phyloP scores from a whole-genome alignment of 2,888 invertebrate species.

The Sesamia inferens region DNA sequence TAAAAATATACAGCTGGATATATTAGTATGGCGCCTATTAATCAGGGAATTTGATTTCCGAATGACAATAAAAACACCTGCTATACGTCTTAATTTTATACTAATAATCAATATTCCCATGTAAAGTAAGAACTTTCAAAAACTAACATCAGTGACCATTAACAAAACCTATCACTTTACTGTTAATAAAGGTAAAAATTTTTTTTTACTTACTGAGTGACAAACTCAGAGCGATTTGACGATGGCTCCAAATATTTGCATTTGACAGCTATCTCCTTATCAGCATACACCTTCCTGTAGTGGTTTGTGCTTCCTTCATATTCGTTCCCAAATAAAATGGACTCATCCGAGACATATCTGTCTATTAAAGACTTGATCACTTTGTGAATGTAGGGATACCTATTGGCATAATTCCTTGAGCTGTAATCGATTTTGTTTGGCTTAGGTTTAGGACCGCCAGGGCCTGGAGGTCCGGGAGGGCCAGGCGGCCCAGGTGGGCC shows the following conservation, averaged over 20 bases:
- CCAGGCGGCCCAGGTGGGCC: slow-evolving; percentile 57
- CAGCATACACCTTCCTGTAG: slow-evolving; percentile 75
- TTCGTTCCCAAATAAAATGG: slow-evolving; percentile 72
- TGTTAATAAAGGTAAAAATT: not conserved
- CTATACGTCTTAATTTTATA: not conserved
- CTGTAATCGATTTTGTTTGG: slow-evolving; percentile 76
- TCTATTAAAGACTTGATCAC: slow-evolving; percentile 78
- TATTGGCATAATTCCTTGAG: slow-evolving; percentile 77
- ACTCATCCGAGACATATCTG: slow-evolving; percentile 79
- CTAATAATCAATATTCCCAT: not conserved
- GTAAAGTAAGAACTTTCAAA: not conserved
- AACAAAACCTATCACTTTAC: not conserved
- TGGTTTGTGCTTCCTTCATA: slow-evolving; percentile 73
- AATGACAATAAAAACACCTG: not conserved
- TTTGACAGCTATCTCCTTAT: slow-evolving; percentile 80
- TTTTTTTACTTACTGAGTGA: slow-evolving; percentile 78
- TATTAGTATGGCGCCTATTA: not conserved
- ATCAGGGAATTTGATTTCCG: not conserved
- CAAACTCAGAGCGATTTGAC: slow-evolving; percentile 74
- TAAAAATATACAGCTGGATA: not conserved
- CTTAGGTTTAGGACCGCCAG: slow-evolving; percentile 55
- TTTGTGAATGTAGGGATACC: slow-evolving; percentile 82
- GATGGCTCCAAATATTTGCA: slow-evolving; percentile 77
- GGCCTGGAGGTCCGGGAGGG: slow-evolving; percentile 64
- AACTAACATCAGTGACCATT: not conserved